phyloP scores from a whole-genome alignment of 1,140 invertebrate genomes.

The Bombus soroeensis region DNA sequence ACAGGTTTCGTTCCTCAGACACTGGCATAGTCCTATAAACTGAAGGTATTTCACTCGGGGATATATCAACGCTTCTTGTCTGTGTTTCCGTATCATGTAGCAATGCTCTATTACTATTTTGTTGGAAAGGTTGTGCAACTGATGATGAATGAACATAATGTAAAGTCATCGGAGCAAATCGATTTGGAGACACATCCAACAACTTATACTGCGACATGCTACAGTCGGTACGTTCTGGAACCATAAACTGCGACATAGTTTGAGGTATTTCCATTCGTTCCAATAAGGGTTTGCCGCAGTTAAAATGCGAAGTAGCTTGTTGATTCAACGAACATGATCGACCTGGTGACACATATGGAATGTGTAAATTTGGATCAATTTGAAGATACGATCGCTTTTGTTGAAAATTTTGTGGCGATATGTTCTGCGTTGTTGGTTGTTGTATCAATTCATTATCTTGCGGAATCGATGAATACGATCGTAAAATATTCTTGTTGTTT shows the following conservation, averaged over 20 bases:
- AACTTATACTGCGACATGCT: not conserved
- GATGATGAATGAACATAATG: not conserved
- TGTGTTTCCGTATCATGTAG: not conserved
- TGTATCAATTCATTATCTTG: not conserved
- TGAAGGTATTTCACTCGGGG: not conserved
- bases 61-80: not conserved
- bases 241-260: not conserved
- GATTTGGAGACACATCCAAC: not conserved
- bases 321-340: not conserved
- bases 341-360: not conserved
- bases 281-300: not conserved
- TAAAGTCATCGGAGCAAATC: not conserved
- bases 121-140: not conserved
- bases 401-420: not conserved
- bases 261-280: slow-evolving; percentile 12
- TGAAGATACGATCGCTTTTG: not conserved
- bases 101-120: not conserved
- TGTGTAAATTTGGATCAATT: not conserved
- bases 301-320: not conserved
- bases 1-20: not conserved
- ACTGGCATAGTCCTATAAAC: not conserved
- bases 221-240: not conserved
- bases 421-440: not conserved
- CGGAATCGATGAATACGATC: not conserved
- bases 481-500: not conserved